Evolutionary conservation across 2,888 invertebrate species (phyloP), one percentile per base, ranked within the genome.

Genomic region (Andricus curvator): DNA sequence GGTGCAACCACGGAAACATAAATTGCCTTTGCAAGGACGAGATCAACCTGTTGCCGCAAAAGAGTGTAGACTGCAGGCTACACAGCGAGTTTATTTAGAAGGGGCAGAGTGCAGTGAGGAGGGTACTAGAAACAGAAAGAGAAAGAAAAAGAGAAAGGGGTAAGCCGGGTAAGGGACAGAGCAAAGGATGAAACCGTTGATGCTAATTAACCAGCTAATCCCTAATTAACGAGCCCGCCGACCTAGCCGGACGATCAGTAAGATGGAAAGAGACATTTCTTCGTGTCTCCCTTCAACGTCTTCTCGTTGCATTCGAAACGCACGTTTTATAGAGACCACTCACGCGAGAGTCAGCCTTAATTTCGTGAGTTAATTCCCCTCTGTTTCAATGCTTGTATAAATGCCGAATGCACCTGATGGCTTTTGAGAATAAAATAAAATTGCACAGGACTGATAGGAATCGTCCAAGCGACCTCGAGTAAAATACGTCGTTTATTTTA

Each of bases 21-120:
- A 70, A 70, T 70, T 70, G 70, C 51, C 70, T 70, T 70, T 70
- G 70, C 70, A 70, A 70, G 70, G 70, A 70, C 70, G 70, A 51
- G 70, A 70, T 70, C 70, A 70, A 70, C 70, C 70, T 70, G 70
- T 70, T 70, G 51, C 70, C 51, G 70, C 70, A 22, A 70, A 70
- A 70, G 70, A 51, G 70, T 20, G 22, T 25, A 29, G 25, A 70
- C 41, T 41, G 9, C 13, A 44, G 13, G n/a, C 8, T 51, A 51
- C 51, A 70, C 9, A 22, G 25, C 17, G 48, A 70, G 29, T 60
- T 60, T 60, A 60, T n/a, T 15, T 17, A 48, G 22, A 70, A 70
- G 20, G 51, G 29, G 33, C 51, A 70, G 48, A 48, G 20, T 37
- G 37, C n/a, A 66, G 37, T 37, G 68, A 48, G 25, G 44, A 25